phyloP scores from a whole-genome alignment of 2,797 vertebrate species.

The Aratinga solstitialis region DNA sequence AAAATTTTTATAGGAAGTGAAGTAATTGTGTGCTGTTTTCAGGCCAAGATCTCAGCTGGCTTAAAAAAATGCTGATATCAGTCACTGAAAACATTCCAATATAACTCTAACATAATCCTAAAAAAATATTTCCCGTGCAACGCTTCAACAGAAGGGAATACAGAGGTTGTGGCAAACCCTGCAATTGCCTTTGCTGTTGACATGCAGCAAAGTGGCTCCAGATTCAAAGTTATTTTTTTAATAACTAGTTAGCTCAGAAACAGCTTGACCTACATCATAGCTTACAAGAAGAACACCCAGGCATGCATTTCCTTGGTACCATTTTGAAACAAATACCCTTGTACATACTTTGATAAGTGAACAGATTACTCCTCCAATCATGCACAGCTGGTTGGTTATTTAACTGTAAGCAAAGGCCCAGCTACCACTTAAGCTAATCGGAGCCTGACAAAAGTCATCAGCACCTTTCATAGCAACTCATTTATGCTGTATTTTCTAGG shows the following conservation, averaged over 20 bases:
- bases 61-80: background rate
- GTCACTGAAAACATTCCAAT: background rate
- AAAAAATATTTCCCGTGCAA: background rate
- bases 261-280: background rate
- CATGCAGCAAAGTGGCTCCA: background rate
- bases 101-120: background rate
- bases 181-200: background rate
- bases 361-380: conserved; percentile 23
- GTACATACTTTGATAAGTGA: conserved; percentile 40
- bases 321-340: conserved; percentile 35
- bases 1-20: background rate
- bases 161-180: background rate
- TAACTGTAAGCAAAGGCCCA: conserved; percentile 12
- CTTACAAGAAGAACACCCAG: background rate
- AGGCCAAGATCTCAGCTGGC: background rate
- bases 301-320: background rate
- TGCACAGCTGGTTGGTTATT: conserved; percentile 41
- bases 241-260: conserved; percentile 28
- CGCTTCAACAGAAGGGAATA: background rate
- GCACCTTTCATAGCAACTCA: background rate
- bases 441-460: background rate
- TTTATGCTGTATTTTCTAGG: background rate
- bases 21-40: background rate
- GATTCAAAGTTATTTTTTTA: conserved; percentile 13
- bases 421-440: background rate